Base-by-base conservation (phyloP, 2,113 vertebrate species). In the Otocyon megalotis region DNA sequence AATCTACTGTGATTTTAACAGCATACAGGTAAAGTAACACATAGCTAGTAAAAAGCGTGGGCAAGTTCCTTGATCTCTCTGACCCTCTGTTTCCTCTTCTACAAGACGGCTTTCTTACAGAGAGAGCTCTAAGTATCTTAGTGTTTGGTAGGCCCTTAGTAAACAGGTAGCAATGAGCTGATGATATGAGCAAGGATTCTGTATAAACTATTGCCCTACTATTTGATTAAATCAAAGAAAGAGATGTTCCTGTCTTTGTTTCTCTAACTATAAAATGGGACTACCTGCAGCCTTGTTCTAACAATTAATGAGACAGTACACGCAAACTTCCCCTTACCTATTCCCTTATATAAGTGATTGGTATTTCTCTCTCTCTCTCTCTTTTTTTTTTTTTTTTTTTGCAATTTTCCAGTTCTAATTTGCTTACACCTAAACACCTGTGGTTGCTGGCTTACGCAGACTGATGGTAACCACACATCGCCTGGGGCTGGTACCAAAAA, bases 231-330 rank as follows among this genome's bases (percentile, higher is more conserved):
- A 86, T 83, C 60, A 95, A 30, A 89, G 37, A 81, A 28, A 28
- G 13, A 84, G 9, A 69, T 62, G 16, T 35, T 76, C 32, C 50
- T 35, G 32, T 84, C 56, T 53, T 76, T 83, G 15, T 72, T 80
- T 90, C 80, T 86, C 65, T 69, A 15, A 53, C 17, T 86, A 80
- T 58, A 60, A 85, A 76, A 80, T 11, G 37, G 22, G 58, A 82
- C 58, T 56, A 22, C 37, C 10, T n/a, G 56, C 48, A 86, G 14
- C 6, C 26, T 48, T 60, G 24, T 54, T 24, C 24, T n/a, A 82
- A 86, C 24, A 96, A 92, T 67, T 80, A 88, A 89, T 67, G 63
- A 67, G 50, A 60, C 62, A 86, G 71, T 14, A 76, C 28, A 87
- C 0, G 22, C 14, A 87, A 56, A 56, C 37, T 63, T 76, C 76